These are phyloP conservation scores for Loxodonta africana DNA, from an alignment of 2,113 vertebrate species.

Conservation along the genomic window DNA sequence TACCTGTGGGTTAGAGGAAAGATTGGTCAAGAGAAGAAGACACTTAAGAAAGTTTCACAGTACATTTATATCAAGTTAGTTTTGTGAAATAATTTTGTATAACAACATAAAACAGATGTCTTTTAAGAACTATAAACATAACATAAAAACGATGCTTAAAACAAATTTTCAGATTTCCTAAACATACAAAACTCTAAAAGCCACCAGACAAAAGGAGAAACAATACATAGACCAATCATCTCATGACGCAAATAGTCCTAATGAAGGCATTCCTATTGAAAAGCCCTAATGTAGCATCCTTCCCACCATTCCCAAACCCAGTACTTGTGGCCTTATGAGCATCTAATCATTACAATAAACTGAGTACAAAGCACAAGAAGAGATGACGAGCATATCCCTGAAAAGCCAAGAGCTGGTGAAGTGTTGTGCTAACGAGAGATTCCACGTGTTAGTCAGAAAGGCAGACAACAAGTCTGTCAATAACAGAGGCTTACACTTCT, in stretches of 20 bases:
- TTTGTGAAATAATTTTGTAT: neutral
- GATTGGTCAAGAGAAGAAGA: neutral
- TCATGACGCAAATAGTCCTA: neutral
- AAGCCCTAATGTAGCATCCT: neutral
- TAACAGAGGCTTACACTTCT: neutral
- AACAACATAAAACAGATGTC: neutral
- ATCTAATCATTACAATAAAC: neutral
- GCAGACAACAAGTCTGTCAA: neutral
- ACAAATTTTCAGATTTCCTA: neutral
- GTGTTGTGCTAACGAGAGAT: neutral
- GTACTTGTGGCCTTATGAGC: neutral
- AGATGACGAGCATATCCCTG: neutral
- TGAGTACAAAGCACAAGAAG: neutral
- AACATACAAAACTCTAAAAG: constrained; percentile 6
- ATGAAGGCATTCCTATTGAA: neutral
- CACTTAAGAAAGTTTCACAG: neutral
- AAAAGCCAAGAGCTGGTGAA: neutral
- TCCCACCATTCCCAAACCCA: neutral
- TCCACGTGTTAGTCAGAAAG: neutral
- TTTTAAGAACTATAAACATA: neutral
- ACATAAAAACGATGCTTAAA: neutral
- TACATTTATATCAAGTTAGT: neutral
- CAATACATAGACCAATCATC: neutral
- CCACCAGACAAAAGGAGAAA: constrained; percentile 18
- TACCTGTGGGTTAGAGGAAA: neutral